Conservation (phyloP, 2,113 vertebrate genomes). For the Glareola pratincola region DNA sequence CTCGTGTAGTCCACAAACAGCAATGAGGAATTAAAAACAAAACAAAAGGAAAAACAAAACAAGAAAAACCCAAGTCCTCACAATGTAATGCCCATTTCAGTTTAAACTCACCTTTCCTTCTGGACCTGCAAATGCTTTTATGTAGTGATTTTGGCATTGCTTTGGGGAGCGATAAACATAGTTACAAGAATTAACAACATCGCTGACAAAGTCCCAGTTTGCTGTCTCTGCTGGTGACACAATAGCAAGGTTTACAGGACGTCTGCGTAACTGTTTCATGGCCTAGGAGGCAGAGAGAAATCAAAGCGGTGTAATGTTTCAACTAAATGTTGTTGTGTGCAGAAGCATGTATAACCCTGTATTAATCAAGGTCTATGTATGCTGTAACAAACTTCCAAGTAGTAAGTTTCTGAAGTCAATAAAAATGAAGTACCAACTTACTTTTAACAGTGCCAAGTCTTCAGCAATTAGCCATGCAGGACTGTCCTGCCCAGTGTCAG, state of each 20-base stretch:
- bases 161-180: slow-evolving; percentile 85
- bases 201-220: slow-evolving; percentile 89
- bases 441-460: slow-evolving; percentile 90
- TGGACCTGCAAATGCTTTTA: slow-evolving; percentile 81
- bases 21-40: background rate
- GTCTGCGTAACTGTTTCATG: slow-evolving; percentile 83
- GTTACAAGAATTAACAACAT: slow-evolving; percentile 86
- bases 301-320: background rate
- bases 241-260: slow-evolving; percentile 83
- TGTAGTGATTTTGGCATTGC: slow-evolving; percentile 83
- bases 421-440: background rate
- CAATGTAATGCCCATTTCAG: background rate
- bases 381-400: background rate
- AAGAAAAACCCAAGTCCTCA: background rate
- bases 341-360: background rate
- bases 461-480: slow-evolving; percentile 90
- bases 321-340: background rate
- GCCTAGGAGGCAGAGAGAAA: slow-evolving; percentile 65
- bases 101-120: slow-evolving; percentile 81
- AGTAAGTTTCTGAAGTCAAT: background rate
- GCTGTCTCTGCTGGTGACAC: slow-evolving; percentile 86
- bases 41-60: background rate
- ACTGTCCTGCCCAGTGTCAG: slow-evolving; percentile 80
- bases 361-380: background rate
- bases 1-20: background rate